phyloP scores from a whole-genome alignment of 2,888 invertebrate genomes.

The Platycheirus albimanus region DNA sequence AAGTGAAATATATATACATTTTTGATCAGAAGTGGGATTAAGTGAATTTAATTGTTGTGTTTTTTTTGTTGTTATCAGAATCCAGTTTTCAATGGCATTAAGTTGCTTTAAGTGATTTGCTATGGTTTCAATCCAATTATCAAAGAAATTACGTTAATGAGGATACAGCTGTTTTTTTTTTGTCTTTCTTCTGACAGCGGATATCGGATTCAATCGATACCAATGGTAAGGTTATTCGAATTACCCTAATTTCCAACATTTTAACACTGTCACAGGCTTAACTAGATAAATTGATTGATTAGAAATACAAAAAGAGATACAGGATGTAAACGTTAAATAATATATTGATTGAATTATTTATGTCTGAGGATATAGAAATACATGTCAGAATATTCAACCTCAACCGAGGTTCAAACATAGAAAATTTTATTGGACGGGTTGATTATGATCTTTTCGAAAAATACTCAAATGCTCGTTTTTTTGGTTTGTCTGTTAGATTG shows the following conservation, averaged over 20 bases:
- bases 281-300: not conserved
- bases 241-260: not conserved
- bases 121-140: constrained; percentile 29
- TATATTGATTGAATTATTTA: too few species aligned
- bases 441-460: too few species aligned
- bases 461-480: too few species aligned
- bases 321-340: not conserved
- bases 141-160: constrained; percentile 10
- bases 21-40: constrained; percentile 31
- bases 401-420: too few species aligned
- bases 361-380: too few species aligned
- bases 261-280: not conserved
- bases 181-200: not conserved
- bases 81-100: constrained; percentile 42
- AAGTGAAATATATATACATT: constrained; percentile 40
- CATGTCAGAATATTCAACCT: too few species aligned
- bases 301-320: too few species aligned
- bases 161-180: constrained; percentile 21
- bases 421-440: too few species aligned
- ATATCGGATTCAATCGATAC: constrained; percentile 20
- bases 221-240: constrained; percentile 25
- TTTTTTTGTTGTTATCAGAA: not conserved
- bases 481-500: too few species aligned
- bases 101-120: constrained; percentile 20
- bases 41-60: constrained; percentile 45